A percentile compares a stretch with the other conserved stretches of the same genome.
Conservation (phyloP, 2,797 vertebrate genomes). For the Myotis vivesi region DNA sequence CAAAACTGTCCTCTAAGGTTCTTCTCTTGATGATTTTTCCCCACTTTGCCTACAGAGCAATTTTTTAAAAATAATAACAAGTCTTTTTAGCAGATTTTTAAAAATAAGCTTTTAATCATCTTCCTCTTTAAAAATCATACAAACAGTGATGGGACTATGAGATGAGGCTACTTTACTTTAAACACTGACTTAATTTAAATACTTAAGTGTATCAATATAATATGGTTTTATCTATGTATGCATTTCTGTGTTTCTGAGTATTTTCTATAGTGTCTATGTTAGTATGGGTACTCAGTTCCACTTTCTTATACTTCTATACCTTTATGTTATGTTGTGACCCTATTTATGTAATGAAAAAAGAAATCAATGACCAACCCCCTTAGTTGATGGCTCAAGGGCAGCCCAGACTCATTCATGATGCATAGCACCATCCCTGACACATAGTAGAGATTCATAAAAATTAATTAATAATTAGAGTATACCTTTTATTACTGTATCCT, state of each 20-base stretch:
- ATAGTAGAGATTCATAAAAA: neutral
- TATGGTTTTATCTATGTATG: neutral
- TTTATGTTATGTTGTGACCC: neutral
- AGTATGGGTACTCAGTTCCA: neutral
- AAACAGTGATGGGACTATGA: neutral
- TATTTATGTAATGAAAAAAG: neutral
- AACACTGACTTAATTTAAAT: neutral
- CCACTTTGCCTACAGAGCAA: slow-evolving; percentile 45
- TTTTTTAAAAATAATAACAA: slow-evolving; percentile 63
- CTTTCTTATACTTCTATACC: neutral
- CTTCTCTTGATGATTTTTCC: slow-evolving; percentile 75
- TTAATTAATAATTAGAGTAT: neutral
- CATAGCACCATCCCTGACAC: neutral
- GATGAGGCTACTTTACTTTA: neutral
- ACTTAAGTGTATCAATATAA: neutral
- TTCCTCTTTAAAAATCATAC: slow-evolving; percentile 52
- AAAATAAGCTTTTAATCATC: slow-evolving; percentile 63
- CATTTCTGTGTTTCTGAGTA: neutral
- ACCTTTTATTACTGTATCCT: neutral
- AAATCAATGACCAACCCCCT: neutral
- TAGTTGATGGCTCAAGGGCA: neutral
- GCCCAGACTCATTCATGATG: neutral
- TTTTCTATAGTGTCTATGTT: neutral
- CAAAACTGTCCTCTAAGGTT: slow-evolving; percentile 77
- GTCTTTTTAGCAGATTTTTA: slow-evolving; percentile 70